phyloP scores from a whole-genome alignment of 2,888 invertebrate genomes.

The Lamellibrachia columna region DNA sequence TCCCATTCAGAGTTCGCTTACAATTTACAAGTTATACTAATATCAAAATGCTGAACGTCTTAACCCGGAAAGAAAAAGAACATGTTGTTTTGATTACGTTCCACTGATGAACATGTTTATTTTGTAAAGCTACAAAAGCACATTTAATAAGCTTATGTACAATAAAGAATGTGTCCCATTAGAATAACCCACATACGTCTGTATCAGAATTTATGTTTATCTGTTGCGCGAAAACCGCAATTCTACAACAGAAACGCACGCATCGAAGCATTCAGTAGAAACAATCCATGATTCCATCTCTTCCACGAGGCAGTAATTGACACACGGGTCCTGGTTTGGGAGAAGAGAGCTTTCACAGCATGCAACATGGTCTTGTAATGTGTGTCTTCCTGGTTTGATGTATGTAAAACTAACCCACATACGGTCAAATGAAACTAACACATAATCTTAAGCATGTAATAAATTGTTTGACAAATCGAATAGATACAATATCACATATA shows the following conservation, averaged over 20 bases:
- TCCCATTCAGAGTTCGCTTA: too few species aligned
- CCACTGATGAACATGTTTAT: not conserved
- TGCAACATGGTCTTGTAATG: not conserved
- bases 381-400: not conserved
- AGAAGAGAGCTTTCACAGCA: too few species aligned
- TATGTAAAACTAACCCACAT: not conserved
- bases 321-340: not conserved
- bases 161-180: not conserved
- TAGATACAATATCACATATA: too few species aligned
- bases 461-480: not conserved
- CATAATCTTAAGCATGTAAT: not conserved
- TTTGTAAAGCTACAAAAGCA: not conserved
- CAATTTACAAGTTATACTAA: too few species aligned
- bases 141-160: not conserved
- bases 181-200: not conserved
- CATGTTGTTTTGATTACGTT: not conserved
- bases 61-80: not conserved
- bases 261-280: not conserved
- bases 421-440: not conserved
- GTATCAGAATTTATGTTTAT: not conserved
- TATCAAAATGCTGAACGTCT: too few species aligned
- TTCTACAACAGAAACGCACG: not conserved
- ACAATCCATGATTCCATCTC: not conserved
- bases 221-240: not conserved
- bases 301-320: not conserved